Conservation (phyloP, 2,797 vertebrate species). For the Antennarius maculatus region DNA sequence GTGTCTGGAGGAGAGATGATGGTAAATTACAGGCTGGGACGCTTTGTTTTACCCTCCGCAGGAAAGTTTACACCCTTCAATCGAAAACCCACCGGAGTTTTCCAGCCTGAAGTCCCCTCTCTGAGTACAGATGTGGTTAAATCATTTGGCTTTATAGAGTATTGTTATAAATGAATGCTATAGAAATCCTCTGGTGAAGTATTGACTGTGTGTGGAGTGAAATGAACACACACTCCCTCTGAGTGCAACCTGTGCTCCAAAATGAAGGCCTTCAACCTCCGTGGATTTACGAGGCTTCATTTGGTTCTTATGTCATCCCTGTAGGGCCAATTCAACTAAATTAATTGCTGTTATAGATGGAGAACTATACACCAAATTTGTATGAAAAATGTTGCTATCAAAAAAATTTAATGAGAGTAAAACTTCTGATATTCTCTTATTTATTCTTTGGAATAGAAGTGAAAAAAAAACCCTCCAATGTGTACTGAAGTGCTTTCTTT, state of each 20-base stretch:
- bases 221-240: not conserved
- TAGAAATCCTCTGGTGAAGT: not conserved
- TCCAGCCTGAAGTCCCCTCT: slow-evolving; percentile 53
- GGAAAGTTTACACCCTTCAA: slow-evolving; percentile 57
- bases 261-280: slow-evolving; percentile 1
- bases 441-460: too few species aligned
- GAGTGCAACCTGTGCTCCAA: slow-evolving; percentile 7
- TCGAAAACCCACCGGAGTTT: slow-evolving; percentile 60
- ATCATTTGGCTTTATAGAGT: slow-evolving; percentile 12
- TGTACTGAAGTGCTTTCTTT: not conserved
- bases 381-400: too few species aligned
- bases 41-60: slow-evolving; percentile 69
- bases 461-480: not conserved
- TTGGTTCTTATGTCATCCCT: not conserved
- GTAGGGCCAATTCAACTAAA: not conserved
- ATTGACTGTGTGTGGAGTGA: slow-evolving; percentile 4
- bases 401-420: too few species aligned
- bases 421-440: too few species aligned
- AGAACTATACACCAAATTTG: too few species aligned
- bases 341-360: not conserved
- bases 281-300: not conserved
- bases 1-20: slow-evolving; percentile 60
- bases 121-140: slow-evolving; percentile 25
- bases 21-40: slow-evolving; percentile 72
- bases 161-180: slow-evolving; percentile 12